Percentiles rank a stretch among this genome's conserved stretches.
phyloP scores from a whole-genome alignment of 2,113 vertebrate genomes.

The Rhinolophus sinicus region DNA sequence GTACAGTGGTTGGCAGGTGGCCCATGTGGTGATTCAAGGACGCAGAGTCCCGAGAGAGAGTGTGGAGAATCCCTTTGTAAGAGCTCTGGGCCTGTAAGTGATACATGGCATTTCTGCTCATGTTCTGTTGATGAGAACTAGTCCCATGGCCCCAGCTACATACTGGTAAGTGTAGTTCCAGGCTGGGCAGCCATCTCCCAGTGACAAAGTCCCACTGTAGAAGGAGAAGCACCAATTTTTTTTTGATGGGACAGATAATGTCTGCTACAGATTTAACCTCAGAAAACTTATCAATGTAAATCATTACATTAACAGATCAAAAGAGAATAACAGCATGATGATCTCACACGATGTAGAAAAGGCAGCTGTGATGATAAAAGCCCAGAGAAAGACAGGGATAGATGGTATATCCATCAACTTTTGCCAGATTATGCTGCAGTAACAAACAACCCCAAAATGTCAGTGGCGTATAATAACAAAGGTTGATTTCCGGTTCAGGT shows the following conservation, averaged over 20 bases:
- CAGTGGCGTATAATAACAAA: neutral
- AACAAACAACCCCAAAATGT: neutral
- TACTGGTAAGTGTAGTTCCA: neutral
- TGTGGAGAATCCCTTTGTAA: neutral
- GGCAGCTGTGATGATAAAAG: neutral
- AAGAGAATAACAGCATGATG: neutral
- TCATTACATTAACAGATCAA: neutral
- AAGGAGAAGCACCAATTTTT: neutral
- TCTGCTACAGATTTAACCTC: neutral
- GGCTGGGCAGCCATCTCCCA: neutral
- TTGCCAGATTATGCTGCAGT: neutral
- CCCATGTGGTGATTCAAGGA: neutral
- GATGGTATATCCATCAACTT: neutral
- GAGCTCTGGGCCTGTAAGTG: neutral
- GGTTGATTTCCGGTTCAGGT: neutral
- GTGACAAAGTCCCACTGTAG: neutral
- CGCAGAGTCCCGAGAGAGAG: neutral
- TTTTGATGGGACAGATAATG: neutral
- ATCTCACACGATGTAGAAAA: neutral
- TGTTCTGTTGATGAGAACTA: neutral
- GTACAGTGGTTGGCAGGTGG: neutral
- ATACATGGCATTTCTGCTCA: neutral
- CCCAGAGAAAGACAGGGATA: neutral
- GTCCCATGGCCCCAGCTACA: no score
- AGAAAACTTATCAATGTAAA: neutral